Percentiles rank a stretch among this genome's conserved stretches.
Conservation (phyloP, 2,113 vertebrate species). For the Mesocricetus auratus region DNA sequence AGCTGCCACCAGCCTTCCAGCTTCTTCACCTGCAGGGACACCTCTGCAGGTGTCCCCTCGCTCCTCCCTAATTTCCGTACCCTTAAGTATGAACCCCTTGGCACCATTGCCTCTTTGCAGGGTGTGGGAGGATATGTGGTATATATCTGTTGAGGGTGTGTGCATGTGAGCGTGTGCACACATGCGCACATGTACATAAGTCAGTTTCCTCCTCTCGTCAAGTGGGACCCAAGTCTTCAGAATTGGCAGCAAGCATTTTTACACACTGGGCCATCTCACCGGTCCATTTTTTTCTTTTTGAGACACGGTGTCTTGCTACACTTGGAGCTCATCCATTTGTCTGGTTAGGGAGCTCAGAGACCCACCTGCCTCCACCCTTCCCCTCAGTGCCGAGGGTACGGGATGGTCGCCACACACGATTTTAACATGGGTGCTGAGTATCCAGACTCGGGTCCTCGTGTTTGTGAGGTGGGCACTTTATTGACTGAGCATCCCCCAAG, state of each 20-base stretch:
- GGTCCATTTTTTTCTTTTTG: neutral
- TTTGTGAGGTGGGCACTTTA: too few relatives aligned
- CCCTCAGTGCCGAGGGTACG: neutral
- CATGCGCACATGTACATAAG: too few relatives aligned
- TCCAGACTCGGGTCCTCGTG: neutral
- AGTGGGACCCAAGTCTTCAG: neutral
- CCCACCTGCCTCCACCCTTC: neutral
- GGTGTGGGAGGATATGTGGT: neutral
- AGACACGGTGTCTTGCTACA: neutral
- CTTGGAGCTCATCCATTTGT: neutral
- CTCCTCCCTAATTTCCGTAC: neutral
- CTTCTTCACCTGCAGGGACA: fast-evolving
- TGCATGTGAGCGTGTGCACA: neutral
- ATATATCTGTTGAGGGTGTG: neutral
- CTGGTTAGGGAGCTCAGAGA: neutral
- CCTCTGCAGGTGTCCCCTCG: neutral
- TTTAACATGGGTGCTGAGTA: neutral
- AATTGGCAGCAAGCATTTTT: neutral
- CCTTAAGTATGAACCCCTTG: neutral
- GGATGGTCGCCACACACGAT: neutral
- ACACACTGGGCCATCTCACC: neutral
- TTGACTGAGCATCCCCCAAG: neutral
- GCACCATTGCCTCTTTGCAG: neutral
- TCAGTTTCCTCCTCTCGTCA: neutral
- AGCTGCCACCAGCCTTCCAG: neutral